Evolutionary conservation across 2,113 vertebrate species (phyloP), one percentile per base, ranked within the genome.

Genomic region (Leptobrachium leishanense): DNA sequence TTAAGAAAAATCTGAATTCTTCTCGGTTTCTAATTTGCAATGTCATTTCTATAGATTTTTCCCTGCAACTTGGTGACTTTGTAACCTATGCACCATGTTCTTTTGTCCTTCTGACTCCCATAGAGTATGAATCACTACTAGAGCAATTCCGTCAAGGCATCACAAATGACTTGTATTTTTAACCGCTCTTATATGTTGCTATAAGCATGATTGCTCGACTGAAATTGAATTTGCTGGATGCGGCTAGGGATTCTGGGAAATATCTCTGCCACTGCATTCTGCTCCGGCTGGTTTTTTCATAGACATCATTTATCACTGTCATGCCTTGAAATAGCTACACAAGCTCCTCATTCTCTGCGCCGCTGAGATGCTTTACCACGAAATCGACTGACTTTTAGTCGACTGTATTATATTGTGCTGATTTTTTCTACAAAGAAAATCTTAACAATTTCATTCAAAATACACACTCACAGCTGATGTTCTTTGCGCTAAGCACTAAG

Each of bases 231-330:
- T 85, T 86, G 84, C 76, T 71, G 62, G 62, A 68, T 82, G 68
- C 69, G 79, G 70, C 42, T 54, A 73, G 57, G 84, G 84, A 84
- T 76, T 73, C 83, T 43, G 76, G 83, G 87, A 88, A 85, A 74
- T 40, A 0, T 59, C 82, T 83, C 81, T 66, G 68, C 81, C 68
- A 72, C 2, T 40, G 73, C 82, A 79, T 82, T 84, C 74, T 66
- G 71, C 84, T 84, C 77, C 76, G 72, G 74, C 77, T 67, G 78
- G 82, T 79, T 79, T 54, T 74, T 83, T 75, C 72, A 8, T 54
- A 70, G 68, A 74, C 84, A 75, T 83, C 85, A 84, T 86, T 85
- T 84, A 87, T 88, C 87, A 88, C 81, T 75, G 85, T 85, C 87
- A 82, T 72, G 81, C 68, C 40, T 83, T 53, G 2, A 0, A 79